Evolutionary conservation across 2,113 vertebrate genomes (phyloP), one percentile per base, ranked within the genome.

Genomic region (Cettia cetti): DNA sequence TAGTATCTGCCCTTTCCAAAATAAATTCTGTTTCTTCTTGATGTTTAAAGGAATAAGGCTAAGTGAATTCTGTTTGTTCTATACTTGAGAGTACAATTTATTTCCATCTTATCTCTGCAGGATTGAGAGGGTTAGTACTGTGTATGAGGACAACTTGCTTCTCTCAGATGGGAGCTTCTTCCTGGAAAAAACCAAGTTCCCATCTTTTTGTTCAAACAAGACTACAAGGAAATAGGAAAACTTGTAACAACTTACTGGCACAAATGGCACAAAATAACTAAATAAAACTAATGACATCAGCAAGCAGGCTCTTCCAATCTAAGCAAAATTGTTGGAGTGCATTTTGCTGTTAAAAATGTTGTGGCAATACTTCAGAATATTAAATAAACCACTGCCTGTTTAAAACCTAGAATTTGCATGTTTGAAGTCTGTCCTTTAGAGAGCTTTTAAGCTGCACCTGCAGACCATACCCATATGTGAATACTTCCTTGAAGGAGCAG

Each of bases 321-420:
- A 75, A 95, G 78, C 79, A 75, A 89, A 94, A 52, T 24, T 71
- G 27, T 49, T 92, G 88, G 42, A 70, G 52, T 75, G 26, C 44
- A 27, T 81, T 96, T 92, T 92, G 14, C 71, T 72, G 56, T 94
- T 52, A 85, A 42, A 94, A 92, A 80, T 52, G 19, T 54, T 60
- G 49, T 80, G 64, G 16, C 18, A 17, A 75, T 72, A 23, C 68
- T 91, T 95, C 79, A 81, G 68, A 86, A 66, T 11, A 27, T 85
- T 76, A 91, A 95, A 92, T 86, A 83, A 95, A 88, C 74, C 45
- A 59, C 82, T 95, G 50, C 74, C 64, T 93, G 47, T 92, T 94
- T 93, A 93, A 94, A 81, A 39, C 63, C 64, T 64, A 15, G 14
- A 80, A 66, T 77, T 24, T 52, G 18, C 2, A 1, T 31, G 13